A percentile compares a stretch with the other conserved stretches of the same genome.
Conservation (phyloP, 2,888 invertebrate species). For the Plagiodera versicolora region DNA sequence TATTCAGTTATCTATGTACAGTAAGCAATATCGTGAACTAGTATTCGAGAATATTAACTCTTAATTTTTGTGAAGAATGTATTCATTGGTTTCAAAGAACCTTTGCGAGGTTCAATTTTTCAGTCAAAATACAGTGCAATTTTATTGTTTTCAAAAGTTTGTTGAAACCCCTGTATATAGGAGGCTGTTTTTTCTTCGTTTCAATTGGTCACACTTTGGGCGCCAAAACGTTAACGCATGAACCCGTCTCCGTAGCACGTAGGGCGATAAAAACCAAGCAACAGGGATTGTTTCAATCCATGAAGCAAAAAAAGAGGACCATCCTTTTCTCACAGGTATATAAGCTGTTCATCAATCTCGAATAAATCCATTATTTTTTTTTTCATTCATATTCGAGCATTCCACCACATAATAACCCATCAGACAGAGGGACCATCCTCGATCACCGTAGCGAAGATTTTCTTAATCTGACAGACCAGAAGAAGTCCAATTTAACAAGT, state of each 20-base stretch:
- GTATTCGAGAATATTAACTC: too few relatives aligned
- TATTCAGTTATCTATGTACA: too few relatives aligned
- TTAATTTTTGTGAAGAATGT: too few relatives aligned
- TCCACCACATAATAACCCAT: constrained; percentile 6
- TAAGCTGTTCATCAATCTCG: background rate
- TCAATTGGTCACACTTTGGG: too few relatives aligned
- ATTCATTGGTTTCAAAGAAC: too few relatives aligned
- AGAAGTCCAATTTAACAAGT: constrained; percentile 22
- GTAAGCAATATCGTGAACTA: too few relatives aligned
- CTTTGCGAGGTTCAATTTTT: too few relatives aligned
- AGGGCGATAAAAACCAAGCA: background rate
- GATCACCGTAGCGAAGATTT: background rate
- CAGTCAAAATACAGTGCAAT: too few relatives aligned
- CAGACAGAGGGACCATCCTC: background rate
- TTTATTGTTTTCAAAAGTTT: too few relatives aligned
- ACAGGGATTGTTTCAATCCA: background rate
- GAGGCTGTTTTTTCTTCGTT: too few relatives aligned
- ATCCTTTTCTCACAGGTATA: background rate
- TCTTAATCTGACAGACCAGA: constrained; percentile 19
- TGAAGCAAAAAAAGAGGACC: background rate
- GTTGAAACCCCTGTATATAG: too few relatives aligned
- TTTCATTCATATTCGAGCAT: constrained; percentile 1
- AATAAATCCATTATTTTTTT: constrained; percentile 1
- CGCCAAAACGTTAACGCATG: too few relatives aligned
- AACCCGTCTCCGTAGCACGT: background rate